phyloP scores from a whole-genome alignment of 1,140 invertebrate genomes.

The Bemisia tabaci region DNA sequence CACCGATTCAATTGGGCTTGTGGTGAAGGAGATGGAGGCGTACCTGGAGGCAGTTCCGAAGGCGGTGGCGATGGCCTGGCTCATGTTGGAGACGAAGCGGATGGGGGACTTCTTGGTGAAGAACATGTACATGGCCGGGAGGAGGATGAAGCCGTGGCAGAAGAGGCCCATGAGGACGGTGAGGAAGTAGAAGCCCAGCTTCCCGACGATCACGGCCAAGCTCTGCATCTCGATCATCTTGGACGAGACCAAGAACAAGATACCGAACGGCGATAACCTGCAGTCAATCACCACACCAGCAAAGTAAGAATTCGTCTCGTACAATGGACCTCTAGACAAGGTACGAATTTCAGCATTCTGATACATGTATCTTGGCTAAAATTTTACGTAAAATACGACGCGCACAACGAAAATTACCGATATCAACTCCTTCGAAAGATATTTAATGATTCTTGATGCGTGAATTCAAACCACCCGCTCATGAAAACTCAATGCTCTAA shows the following conservation, averaged over 20 bases:
- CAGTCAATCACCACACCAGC: constrained; percentile 10
- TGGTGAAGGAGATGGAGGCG: too few relatives aligned
- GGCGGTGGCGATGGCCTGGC: constrained; percentile 76
- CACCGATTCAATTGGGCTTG: too few relatives aligned
- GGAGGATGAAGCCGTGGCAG: constrained; percentile 75
- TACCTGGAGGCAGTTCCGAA: constrained; percentile 89
- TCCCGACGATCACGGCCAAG: constrained; percentile 49
- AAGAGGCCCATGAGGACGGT: constrained; percentile 80
- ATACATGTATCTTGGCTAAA: too few relatives aligned
- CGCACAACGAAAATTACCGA: too few relatives aligned
- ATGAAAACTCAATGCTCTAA: too few relatives aligned
- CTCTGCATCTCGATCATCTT: constrained; percentile 70
- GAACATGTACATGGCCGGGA: constrained; percentile 69
- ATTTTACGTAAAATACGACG: too few relatives aligned
- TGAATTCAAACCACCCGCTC: too few relatives aligned
- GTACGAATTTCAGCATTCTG: too few relatives aligned
- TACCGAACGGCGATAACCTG: constrained; percentile 68
- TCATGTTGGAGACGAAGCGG: constrained; percentile 63
- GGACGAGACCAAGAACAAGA: constrained; percentile 62
- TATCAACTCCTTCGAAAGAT: too few relatives aligned
- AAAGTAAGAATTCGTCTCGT: too few relatives aligned
- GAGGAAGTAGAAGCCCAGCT: constrained; percentile 79
- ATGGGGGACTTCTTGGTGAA: constrained; percentile 66
- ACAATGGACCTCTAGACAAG: too few relatives aligned
- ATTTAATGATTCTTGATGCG: too few relatives aligned